These are phyloP conservation scores for Helogale parvula DNA, from an alignment of 2,113 vertebrate genomes.

Conservation along the genomic window DNA sequence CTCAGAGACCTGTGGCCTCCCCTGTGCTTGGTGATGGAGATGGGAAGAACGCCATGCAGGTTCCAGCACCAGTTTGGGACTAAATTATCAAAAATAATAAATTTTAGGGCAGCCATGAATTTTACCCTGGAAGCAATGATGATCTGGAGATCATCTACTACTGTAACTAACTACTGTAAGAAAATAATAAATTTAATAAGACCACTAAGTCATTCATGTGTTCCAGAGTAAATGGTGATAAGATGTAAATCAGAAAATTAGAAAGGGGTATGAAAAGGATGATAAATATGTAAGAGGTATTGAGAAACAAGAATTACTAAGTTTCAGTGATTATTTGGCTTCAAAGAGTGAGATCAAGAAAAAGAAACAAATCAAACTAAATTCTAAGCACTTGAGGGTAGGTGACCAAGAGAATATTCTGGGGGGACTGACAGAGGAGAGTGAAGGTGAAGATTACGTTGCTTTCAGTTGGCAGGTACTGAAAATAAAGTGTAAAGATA, in stretches of 20 bases:
- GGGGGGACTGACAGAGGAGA: not conserved
- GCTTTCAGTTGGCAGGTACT: not conserved
- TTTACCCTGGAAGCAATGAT: not conserved
- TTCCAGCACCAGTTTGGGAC: not conserved
- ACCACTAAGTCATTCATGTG: not conserved
- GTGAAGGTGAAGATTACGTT: not conserved
- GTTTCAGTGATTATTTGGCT: not conserved
- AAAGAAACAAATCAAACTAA: constrained; percentile 6
- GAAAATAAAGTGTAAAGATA: not conserved
- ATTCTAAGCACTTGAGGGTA: not conserved
- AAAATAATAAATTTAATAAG: not conserved
- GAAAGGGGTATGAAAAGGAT: not conserved
- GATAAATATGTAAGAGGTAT: not conserved
- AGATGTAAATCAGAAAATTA: not conserved
- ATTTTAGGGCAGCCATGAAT: not conserved
- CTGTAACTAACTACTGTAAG: not conserved
- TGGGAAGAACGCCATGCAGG: not conserved
- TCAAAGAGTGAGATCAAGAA: not conserved
- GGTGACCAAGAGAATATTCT: not conserved
- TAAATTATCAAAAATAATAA: not conserved
- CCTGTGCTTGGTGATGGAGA: not conserved
- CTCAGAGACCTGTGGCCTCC: not conserved
- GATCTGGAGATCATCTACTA: not conserved
- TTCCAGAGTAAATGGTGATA: not conserved
- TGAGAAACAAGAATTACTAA: not conserved